A percentile compares a stretch with the other conserved stretches of the same genome.
These are phyloP conservation scores for Tympanuchus pallidicinctus DNA, from an alignment of 2,113 vertebrate species.

Conservation along the genomic window DNA sequence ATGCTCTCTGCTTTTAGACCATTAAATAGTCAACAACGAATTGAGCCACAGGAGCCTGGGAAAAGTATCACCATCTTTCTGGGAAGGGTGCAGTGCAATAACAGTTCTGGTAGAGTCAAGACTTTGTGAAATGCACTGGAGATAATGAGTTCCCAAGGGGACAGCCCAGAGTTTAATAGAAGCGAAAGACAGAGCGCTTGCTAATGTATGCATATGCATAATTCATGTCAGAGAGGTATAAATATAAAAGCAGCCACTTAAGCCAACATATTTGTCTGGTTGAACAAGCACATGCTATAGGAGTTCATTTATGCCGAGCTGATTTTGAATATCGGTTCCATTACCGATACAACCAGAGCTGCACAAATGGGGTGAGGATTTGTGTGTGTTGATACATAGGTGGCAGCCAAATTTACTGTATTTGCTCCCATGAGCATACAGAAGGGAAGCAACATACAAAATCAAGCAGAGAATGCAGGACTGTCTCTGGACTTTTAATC, in stretches of 20 bases:
- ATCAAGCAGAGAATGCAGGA: background rate
- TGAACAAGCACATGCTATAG: background rate
- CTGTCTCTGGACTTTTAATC: background rate
- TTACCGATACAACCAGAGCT: background rate
- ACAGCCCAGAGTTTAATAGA: background rate
- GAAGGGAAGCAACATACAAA: background rate
- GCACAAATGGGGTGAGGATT: background rate
- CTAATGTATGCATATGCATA: conserved; percentile 38
- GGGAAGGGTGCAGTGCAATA: conserved; percentile 30
- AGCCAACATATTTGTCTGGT: background rate
- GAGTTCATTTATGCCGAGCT: background rate
- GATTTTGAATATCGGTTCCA: background rate
- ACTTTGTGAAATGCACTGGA: conserved; percentile 8
- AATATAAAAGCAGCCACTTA: conserved; percentile 38
- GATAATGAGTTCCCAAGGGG: conserved; percentile 55
- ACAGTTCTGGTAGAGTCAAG: conserved; percentile 22
- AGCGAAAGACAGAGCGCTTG: background rate
- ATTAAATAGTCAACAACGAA: background rate
- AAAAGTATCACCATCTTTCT: conserved; percentile 33
- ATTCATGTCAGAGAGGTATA: conserved; percentile 37
- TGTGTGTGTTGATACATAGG: rapidly evolving
- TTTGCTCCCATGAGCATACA: background rate
- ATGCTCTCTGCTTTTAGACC: background rate
- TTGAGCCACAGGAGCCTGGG: background rate
- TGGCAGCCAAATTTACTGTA: background rate